Base-by-base conservation (phyloP, 2,888 invertebrate genomes). In the Fragum sueziense region DNA sequence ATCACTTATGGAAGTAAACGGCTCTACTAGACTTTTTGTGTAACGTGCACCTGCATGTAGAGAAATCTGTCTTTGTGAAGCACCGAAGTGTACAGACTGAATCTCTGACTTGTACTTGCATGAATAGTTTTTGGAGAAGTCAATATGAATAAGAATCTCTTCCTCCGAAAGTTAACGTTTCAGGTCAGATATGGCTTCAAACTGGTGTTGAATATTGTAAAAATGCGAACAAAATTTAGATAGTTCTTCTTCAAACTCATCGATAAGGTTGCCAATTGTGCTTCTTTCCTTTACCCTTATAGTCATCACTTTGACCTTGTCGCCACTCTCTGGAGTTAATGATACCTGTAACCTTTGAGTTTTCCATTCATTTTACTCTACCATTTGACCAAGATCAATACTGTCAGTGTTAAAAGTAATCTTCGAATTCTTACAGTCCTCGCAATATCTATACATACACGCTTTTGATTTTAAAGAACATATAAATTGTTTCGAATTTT, bases 1-100 rank as follows among this genome's bases (percentile, higher is more conserved):
- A 52, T 73, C 54, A 33, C 65, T 59, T 20, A 47, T 27, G 51
- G 51, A 52, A 25, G 41, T 69, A 27, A 75, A 79, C 29, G 82
- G 22, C 31, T 31, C 6, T 1, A 4, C 17, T 14, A 37, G 47
- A n/a, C 76, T 52, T 29, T 22, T 20, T 22, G 65, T 33, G 69
- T 92, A 93, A 6, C 91, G 79, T 27, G 93, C 91, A 6, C 91
- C 92, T 41, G 92, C 92, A 78, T 93, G 93, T n/a, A 93, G 85
- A 69, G 89, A 90, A 4, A 92, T 84, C 80, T 92, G 91, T 31
- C 59, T 70, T 29, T 84, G 74, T 20, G 91, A 91, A 0, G 76
- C 80, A n/a, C 83, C 82, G 70, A 81, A 85, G 89, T 92, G 92
- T 74, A 89, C 88, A 6, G 90, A 85, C 76, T 93, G 93, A 59